Evolutionary conservation across 2,113 vertebrate genomes (phyloP).

Genomic region (Agelaius phoeniceus): DNA sequence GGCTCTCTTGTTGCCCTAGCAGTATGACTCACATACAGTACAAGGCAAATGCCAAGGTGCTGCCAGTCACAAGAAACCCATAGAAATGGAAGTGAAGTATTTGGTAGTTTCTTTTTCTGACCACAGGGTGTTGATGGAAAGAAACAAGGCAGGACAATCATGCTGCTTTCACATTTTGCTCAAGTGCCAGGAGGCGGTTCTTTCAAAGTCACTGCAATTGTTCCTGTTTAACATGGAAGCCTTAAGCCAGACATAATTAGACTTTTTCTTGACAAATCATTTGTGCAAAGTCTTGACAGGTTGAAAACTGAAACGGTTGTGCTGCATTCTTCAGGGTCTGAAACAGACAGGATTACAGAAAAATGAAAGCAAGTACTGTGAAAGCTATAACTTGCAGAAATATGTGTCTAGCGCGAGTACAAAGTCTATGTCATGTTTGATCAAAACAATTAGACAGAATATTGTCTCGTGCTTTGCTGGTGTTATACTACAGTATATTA

Average conservation of each 20-base stretch:
- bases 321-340: conserved; percentile 51
- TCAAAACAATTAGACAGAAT: conserved; percentile 49
- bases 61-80: conserved; percentile 49
- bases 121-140: conserved; percentile 38
- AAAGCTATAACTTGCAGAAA: conserved; percentile 50
- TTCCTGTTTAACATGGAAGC: conserved; percentile 49
- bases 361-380: conserved; percentile 46
- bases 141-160: conserved; percentile 48
- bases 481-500: conserved; percentile 38
- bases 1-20: background rate
- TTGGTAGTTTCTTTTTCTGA: conserved; percentile 46
- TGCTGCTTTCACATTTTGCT: conserved; percentile 6
- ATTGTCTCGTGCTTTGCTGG: conserved; percentile 8
- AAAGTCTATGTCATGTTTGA: conserved; percentile 46
- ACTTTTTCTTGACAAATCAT: conserved; percentile 65
- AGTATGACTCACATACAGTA: background rate
- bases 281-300: conserved; percentile 59
- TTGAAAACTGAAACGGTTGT: conserved; percentile 56
- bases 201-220: conserved; percentile 32
- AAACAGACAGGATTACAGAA: conserved; percentile 59
- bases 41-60: conserved; percentile 24
- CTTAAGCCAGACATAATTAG: conserved; percentile 55
- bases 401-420: background rate
- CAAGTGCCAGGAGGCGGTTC: conserved; percentile 13
- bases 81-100: conserved; percentile 42